phyloP scores from a whole-genome alignment of 2,888 invertebrate species.

The Julus scanicus region DNA sequence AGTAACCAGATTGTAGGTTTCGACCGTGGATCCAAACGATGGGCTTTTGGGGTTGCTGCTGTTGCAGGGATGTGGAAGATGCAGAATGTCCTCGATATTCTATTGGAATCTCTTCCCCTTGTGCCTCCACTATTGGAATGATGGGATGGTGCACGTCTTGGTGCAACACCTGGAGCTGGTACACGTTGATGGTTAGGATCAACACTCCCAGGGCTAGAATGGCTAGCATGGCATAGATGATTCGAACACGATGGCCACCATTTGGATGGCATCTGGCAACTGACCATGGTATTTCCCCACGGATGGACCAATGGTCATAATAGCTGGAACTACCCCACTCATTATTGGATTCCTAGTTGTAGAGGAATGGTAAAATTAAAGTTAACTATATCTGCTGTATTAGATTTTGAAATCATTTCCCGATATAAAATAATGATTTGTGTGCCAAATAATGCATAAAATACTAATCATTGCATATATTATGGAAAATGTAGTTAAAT shows the following conservation, averaged over 20 bases:
- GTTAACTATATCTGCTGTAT: too few species aligned
- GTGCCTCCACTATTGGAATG: conserved; percentile 41
- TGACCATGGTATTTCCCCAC: background rate
- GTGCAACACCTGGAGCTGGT: conserved; percentile 48
- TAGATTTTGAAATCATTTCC: too few species aligned
- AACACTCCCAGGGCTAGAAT: conserved; percentile 46
- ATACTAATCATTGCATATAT: too few species aligned
- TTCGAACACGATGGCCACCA: background rate
- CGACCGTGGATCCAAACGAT: conserved; percentile 57
- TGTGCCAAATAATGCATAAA: too few species aligned
- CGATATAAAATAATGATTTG: too few species aligned
- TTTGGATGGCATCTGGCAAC: background rate
- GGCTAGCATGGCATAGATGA: conserved; percentile 29
- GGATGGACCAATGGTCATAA: background rate
- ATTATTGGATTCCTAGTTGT: background rate
- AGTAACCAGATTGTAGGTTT: conserved; percentile 74
- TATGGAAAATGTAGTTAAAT: too few species aligned
- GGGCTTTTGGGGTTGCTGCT: conserved; percentile 51
- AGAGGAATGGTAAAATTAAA: background rate
- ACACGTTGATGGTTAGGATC: conserved; percentile 48
- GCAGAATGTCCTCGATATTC: background rate
- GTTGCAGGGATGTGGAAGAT: background rate
- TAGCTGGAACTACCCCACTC: background rate
- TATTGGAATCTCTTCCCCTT: background rate
- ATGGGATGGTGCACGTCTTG: background rate